Evolutionary conservation across 2,888 invertebrate genomes (phyloP).

Genomic region (Entomobrya proxima): DNA sequence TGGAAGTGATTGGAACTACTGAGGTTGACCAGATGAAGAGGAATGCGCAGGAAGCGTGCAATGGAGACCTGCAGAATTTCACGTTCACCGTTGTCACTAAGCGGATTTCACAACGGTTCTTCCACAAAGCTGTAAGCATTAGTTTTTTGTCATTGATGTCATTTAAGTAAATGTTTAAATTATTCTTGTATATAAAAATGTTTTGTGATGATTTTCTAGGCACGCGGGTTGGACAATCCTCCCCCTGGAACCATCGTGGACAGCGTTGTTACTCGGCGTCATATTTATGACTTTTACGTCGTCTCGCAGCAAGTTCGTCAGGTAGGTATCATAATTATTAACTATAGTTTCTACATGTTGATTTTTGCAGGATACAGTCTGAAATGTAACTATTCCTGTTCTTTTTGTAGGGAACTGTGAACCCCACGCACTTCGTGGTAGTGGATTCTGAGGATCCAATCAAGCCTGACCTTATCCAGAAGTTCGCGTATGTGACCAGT

Average conservation of each 20-base stretch:
- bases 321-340: conserved; percentile 66
- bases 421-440: conserved; percentile 93
- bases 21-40: conserved; percentile 87
- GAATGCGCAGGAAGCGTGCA: conserved; percentile 80
- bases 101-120: conserved; percentile 55
- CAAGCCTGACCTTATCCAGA: conserved; percentile 88
- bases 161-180: background rate
- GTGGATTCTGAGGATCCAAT: conserved; percentile 83
- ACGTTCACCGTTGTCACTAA: conserved; percentile 41
- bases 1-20: conserved; percentile 83
- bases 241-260: conserved; percentile 92
- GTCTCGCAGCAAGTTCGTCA: conserved; percentile 89
- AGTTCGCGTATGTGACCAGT: conserved; percentile 91
- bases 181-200: conserved; percentile 19
- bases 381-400: background rate
- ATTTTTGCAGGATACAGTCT: background rate
- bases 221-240: conserved; percentile 82
- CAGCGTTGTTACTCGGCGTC: conserved; percentile 85
- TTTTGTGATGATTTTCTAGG: conserved; percentile 14
- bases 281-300: conserved; percentile 91
- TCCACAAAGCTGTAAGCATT: too few relatives aligned
- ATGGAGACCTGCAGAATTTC: conserved; percentile 77
- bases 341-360: background rate
- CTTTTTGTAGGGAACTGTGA: conserved; percentile 86
- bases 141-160: too few relatives aligned